Evolutionary conservation across 1,140 invertebrate genomes (phyloP).

Genomic region (Eriosoma lanigerum): DNA sequence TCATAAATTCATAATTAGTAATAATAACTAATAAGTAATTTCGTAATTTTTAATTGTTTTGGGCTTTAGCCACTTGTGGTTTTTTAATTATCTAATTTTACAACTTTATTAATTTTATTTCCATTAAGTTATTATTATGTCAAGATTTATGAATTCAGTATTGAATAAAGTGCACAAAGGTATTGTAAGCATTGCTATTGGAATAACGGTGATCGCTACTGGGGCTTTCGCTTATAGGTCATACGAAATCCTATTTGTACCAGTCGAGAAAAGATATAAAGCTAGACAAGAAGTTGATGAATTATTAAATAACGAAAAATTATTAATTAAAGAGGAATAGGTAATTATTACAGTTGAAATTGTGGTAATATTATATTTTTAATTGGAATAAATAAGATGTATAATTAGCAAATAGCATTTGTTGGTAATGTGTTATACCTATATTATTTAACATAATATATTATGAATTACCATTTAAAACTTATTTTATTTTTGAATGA

Average conservation of each 20-base stretch:
- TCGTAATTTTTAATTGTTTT: too few relatives aligned
- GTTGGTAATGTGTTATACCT: too few relatives aligned
- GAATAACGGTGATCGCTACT: slow-evolving; percentile 27
- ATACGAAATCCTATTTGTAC: slow-evolving; percentile 42
- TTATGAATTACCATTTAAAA: too few relatives aligned
- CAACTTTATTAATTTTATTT: not conserved
- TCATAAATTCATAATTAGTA: too few relatives aligned
- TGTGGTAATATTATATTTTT: not conserved
- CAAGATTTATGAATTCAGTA: slow-evolving; percentile 26
- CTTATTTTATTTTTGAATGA: too few relatives aligned
- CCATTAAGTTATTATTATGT: slow-evolving; percentile 5
- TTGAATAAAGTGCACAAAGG: slow-evolving; percentile 38
- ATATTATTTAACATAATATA: too few relatives aligned
- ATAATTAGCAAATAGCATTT: not conserved
- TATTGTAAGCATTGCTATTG: slow-evolving; percentile 16
- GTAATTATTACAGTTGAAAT: not conserved
- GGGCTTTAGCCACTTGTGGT: too few relatives aligned
- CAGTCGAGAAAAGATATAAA: slow-evolving; percentile 16
- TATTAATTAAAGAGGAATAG: slow-evolving; percentile 3
- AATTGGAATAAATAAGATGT: not conserved
- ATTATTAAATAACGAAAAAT: slow-evolving; percentile 27
- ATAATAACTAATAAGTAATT: too few relatives aligned
- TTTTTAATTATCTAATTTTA: too few relatives aligned
- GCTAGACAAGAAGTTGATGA: slow-evolving; percentile 25
- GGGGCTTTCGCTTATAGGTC: slow-evolving; percentile 13